Evolutionary conservation across 2,888 invertebrate genomes (phyloP).

Genomic region (Drosophila heteroneura): DNA sequence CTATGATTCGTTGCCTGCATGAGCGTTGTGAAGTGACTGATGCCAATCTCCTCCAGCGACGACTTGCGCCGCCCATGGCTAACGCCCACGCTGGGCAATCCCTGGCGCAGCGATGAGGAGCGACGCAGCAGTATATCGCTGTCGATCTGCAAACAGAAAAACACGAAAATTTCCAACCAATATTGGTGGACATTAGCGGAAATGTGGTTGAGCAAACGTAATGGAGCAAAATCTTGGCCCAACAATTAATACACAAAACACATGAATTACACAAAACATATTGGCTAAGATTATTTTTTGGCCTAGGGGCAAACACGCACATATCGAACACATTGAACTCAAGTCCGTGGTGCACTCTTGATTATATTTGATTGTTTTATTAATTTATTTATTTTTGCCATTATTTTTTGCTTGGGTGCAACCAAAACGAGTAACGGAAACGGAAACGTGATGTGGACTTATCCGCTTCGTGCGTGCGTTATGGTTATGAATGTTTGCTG

Average conservation of each 20-base stretch:
- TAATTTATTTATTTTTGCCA: neutral
- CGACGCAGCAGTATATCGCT: conserved; percentile 93
- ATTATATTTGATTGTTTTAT: conserved; percentile 4
- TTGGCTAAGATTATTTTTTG: conserved; percentile 46
- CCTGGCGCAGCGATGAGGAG: conserved; percentile 94
- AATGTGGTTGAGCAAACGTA: neutral
- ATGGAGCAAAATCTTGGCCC: conserved; percentile 12
- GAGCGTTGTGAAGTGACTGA: conserved; percentile 91
- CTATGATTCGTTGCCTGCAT: conserved; percentile 89
- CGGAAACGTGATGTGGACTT: conserved; percentile 48
- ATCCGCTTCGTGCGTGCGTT: conserved; percentile 61
- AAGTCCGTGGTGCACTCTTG: conserved; percentile 45
- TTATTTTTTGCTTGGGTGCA: conserved; percentile 30
- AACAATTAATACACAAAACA: conserved; percentile 19
- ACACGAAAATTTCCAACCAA: conserved; percentile 35
- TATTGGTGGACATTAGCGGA: conserved; percentile 41
- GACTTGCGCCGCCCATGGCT: conserved; percentile 89
- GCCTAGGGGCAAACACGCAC: conserved; percentile 42
- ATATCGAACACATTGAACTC: conserved; percentile 44
- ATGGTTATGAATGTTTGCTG: conserved; percentile 58
- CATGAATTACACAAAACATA: conserved; percentile 63
- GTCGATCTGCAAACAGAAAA: conserved; percentile 85
- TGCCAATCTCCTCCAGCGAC: conserved; percentile 94
- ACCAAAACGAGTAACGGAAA: conserved; percentile 46
- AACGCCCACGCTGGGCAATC: conserved; percentile 88